These are phyloP conservation scores for Calameuta idolon DNA, from an alignment of 2,888 invertebrate genomes.

Conservation along the genomic window DNA sequence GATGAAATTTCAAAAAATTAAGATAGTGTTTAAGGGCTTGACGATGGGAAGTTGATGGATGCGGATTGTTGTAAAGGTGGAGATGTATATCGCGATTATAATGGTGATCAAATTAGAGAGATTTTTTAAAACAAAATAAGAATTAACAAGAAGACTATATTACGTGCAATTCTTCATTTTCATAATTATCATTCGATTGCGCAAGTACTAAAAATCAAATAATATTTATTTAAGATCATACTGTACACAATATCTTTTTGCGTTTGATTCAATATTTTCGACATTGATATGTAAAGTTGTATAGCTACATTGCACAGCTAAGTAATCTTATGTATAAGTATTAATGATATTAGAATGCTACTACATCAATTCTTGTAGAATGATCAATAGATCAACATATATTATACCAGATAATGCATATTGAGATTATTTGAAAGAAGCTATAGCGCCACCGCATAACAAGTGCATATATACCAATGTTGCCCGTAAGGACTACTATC, in stretches of 20 bases:
- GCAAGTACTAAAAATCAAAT: not conserved
- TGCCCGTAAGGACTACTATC: not conserved
- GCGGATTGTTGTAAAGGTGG: not conserved
- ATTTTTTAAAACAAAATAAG: not conserved
- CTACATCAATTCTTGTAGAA: not conserved
- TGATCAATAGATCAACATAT: not conserved
- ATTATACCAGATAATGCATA: not conserved
- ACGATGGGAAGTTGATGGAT: constrained; percentile 16
- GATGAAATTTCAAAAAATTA: constrained; percentile 15
- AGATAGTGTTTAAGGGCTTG: constrained; percentile 19
- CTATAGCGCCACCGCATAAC: not conserved
- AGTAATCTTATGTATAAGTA: not conserved
- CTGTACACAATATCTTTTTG: not conserved
- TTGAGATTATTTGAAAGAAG: not conserved
- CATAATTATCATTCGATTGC: not conserved
- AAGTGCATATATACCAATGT: not conserved
- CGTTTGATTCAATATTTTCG: not conserved
- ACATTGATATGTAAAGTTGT: too few relatives aligned
- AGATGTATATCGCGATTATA: not conserved
- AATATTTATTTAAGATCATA: not conserved
- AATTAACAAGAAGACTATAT: not conserved
- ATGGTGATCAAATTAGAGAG: not conserved
- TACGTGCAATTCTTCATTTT: not conserved
- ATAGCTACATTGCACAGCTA: not conserved
- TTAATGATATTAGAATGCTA: not conserved